Evolutionary conservation across 2,888 invertebrate genomes (phyloP), one percentile per base, ranked within the genome.

Genomic region (Notodonta dromedarius): DNA sequence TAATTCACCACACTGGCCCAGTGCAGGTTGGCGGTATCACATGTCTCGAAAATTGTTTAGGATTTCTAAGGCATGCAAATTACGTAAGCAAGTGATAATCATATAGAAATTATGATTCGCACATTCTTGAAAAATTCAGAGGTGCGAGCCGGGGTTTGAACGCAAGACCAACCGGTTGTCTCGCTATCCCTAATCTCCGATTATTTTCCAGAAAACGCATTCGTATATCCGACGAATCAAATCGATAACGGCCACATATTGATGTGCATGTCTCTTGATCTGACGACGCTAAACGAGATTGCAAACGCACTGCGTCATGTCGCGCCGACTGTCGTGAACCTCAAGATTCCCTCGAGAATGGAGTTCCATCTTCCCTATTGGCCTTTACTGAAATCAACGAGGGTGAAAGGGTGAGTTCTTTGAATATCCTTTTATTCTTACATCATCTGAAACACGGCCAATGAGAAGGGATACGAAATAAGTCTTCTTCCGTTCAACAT

Each of bases 191-290:
- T 24, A 35, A 35, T 35, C 35, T 35, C 35, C 35, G 4, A 6
- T 35, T 35, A 35, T 35, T 5, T 56, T 56, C 0, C 62, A 88
- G 88, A 50, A 9, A 72, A 78, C 42, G 66, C 64, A 2, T 69
- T 74, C 0, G 57, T 58, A 9, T 84, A 88, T 60, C 87, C 87
- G 0, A 66, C 64, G 0, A 56, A 67, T 0, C 84, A 88, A 64
- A 60, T 76, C 2, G 46, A 56, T 0, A 75, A 83, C 14, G 90
- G 90, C 0, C 90, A 90, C 61, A 62, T 89, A 24, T 50, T 90
- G 0, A 68, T 78, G 68, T 90, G 90, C 56, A 8, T 90, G 6
- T 75, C 84, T 0, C 56, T 88, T 39, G 78, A 83, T 42, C 55
- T 85, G 55, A 6, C 58, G 0, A 78, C 80, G 0, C 16, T 88